A percentile compares a stretch with the other conserved stretches of the same genome.
These are phyloP conservation scores for Drosophila sp. DNA, from an alignment of 1,140 invertebrate species.

Conservation along the genomic window DNA sequence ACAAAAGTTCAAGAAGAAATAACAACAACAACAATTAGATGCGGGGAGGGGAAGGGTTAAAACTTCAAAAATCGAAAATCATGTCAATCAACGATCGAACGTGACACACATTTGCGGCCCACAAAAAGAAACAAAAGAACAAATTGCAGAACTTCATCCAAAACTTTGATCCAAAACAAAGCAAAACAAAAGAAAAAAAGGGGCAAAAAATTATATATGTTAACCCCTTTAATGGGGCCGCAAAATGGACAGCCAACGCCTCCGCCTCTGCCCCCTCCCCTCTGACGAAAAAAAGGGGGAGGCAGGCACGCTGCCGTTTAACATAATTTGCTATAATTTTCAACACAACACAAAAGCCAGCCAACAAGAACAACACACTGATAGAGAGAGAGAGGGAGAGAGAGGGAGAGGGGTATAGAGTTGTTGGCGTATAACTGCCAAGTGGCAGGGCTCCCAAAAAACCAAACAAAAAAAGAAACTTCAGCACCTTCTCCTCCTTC, in stretches of 20 bases:
- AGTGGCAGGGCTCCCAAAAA: conserved; percentile 27
- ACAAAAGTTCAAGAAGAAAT: conserved; percentile 32
- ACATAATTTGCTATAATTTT: conserved; percentile 82
- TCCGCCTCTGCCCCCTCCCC: background rate
- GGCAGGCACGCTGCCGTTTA: conserved; percentile 70
- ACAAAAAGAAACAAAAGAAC: background rate
- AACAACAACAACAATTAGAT: conserved; percentile 21
- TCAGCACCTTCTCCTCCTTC: conserved; percentile 31
- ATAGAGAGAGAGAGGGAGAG: conserved; percentile 29
- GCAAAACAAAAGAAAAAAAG: conserved; percentile 15
- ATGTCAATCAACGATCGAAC: conserved; percentile 70
- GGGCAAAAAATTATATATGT: conserved; percentile 47
- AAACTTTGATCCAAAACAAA: background rate
- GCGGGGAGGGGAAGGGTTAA: background rate
- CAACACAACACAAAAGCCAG: conserved; percentile 57
- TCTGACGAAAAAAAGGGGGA: conserved; percentile 33
- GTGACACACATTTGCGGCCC: conserved; percentile 67
- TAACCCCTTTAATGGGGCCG: conserved; percentile 50
- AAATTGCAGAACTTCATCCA: background rate
- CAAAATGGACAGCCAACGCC: conserved; percentile 40
- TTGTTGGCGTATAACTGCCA: conserved; percentile 25
- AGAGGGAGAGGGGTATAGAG: background rate
- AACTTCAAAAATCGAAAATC: conserved; percentile 24
- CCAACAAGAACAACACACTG: conserved; percentile 10
- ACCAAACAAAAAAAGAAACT: background rate